Percentiles rank a stretch among this genome's conserved stretches.
phyloP scores from a whole-genome alignment of 2,113 vertebrate genomes.

The Rhagologus leucostigma region DNA sequence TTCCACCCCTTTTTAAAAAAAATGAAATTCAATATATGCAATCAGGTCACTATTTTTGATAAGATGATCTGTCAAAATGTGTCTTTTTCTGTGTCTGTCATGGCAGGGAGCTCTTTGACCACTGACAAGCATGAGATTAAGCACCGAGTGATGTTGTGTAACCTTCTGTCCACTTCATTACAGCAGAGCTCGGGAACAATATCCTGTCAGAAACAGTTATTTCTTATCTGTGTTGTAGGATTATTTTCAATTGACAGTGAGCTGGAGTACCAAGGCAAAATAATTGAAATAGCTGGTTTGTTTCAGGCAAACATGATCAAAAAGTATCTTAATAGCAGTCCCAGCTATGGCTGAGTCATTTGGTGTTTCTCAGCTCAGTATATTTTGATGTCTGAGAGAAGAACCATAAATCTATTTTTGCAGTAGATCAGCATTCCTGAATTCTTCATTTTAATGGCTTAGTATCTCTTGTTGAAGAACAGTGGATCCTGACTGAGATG shows the following conservation, averaged over 20 bases:
- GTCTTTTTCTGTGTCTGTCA: neutral
- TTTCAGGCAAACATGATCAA: neutral
- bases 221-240: neutral
- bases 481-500: neutral
- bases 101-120: neutral
- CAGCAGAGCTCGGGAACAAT: neutral
- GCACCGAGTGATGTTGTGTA: neutral
- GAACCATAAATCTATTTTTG: constrained; percentile 32
- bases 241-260: constrained; percentile 12
- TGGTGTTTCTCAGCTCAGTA: constrained; percentile 13
- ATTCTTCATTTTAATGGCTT: constrained; percentile 36
- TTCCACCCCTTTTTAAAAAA: neutral
- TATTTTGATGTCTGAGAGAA: constrained; percentile 41
- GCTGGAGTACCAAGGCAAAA: neutral
- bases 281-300: constrained; percentile 36
- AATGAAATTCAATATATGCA: neutral
- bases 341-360: constrained; percentile 47
- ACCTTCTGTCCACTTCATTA: neutral
- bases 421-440: constrained; percentile 5
- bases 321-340: constrained; percentile 32
- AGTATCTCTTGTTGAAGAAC: constrained; percentile 14
- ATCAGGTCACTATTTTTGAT: neutral
- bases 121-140: neutral
- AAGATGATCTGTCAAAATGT: neutral
- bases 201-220: neutral